These are phyloP conservation scores for Hystrix cristata DNA, from an alignment of 2,113 vertebrate species.

Conservation along the genomic window DNA sequence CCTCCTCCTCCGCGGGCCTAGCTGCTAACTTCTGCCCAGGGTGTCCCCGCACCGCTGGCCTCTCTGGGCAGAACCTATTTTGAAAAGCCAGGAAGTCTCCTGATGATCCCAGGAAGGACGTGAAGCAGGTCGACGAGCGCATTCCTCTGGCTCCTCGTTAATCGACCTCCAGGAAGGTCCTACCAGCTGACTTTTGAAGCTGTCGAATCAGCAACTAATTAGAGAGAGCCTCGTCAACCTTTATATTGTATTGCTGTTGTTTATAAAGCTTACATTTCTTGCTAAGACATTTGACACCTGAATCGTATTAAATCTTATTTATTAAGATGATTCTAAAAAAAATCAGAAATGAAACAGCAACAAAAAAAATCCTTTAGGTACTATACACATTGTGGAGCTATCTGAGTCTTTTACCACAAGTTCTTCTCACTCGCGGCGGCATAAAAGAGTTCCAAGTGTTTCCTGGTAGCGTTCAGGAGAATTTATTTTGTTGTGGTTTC, in stretches of 20 bases:
- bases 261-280: background rate
- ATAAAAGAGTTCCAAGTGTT: conserved; percentile 9
- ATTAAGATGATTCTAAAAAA: background rate
- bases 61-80: background rate
- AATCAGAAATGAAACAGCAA: background rate
- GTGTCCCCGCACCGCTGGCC: background rate
- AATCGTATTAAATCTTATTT: background rate
- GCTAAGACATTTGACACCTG: background rate
- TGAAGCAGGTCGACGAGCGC: conserved; percentile 38
- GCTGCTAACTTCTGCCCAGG: conserved; percentile 24
- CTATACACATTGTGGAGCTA: background rate
- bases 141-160: background rate
- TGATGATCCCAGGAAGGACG: conserved; percentile 65
- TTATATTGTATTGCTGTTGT: background rate
- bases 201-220: background rate
- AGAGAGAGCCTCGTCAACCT: background rate
- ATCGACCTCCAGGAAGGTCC: background rate
- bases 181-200: background rate
- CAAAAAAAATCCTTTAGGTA: no score
- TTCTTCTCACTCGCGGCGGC: fast-evolving
- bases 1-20: no score
- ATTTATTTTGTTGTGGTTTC: conserved; percentile 79
- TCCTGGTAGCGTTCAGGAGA: conserved; percentile 43
- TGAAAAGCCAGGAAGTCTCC: conserved; percentile 4
- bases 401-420: background rate